phyloP scores from a whole-genome alignment of 2,113 vertebrate genomes.

The Mustelus asterias region DNA sequence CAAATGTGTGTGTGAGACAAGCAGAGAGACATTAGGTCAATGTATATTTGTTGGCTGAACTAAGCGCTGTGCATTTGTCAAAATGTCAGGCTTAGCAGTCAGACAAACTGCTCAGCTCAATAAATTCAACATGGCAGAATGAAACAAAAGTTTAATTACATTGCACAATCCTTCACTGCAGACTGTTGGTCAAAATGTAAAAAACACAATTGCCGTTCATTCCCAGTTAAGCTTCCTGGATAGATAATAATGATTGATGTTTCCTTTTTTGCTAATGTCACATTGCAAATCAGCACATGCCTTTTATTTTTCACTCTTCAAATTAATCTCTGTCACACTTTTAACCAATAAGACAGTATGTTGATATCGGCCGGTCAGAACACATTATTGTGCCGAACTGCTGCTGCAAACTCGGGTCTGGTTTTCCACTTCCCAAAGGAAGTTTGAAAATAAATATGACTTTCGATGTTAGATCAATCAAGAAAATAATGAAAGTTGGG shows the following conservation, averaged over 20 bases:
- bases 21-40: constrained; percentile 26
- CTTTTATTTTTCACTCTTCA: neutral
- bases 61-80: neutral
- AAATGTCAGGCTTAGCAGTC: neutral
- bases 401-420: neutral
- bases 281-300: constrained; percentile 10
- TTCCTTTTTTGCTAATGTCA: neutral
- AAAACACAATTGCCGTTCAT: constrained; percentile 1
- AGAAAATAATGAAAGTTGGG: neutral
- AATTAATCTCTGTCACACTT: neutral
- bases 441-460: neutral
- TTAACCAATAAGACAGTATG: neutral
- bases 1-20: neutral
- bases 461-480: neutral
- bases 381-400: neutral
- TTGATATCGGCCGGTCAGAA: neutral
- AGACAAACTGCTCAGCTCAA: constrained; percentile 19
- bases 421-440: neutral
- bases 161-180: neutral
- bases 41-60: constrained; percentile 1
- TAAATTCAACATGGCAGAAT: constrained; percentile 2
- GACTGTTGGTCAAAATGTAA: constrained; percentile 11
- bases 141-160: neutral
- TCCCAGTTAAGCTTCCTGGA: neutral
- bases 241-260: neutral